phyloP scores from a whole-genome alignment of 2,113 vertebrate species.

The Gopherus evgoodei region DNA sequence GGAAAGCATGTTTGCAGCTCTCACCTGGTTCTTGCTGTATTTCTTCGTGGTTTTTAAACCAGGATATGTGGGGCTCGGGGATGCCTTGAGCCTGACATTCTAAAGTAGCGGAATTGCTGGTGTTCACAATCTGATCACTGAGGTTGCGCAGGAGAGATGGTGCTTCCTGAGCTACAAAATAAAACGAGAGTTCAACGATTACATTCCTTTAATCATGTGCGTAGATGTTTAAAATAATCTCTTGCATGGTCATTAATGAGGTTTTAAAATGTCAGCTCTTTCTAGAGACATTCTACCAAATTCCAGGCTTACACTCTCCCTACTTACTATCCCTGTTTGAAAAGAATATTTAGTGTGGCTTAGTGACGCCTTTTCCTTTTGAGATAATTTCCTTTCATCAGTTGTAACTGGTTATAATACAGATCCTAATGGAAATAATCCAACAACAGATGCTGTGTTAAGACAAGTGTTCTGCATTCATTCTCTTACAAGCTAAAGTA shows the following conservation, averaged over 20 bases:
- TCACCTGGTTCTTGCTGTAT: conserved; percentile 91
- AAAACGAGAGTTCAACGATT: conserved; percentile 68
- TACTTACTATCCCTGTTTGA: background rate
- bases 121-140: conserved; percentile 84
- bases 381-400: background rate
- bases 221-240: background rate
- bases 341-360: background rate
- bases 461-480: background rate
- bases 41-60: conserved; percentile 91
- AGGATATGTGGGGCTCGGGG: conserved; percentile 88
- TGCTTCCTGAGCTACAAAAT: conserved; percentile 86
- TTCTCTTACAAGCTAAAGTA: background rate
- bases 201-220: background rate
- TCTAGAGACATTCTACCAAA: background rate
- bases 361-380: background rate
- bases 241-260: background rate
- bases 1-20: conserved; percentile 41
- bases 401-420: background rate
- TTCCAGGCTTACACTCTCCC: background rate
- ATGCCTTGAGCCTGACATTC: conserved; percentile 85
- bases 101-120: conserved; percentile 88
- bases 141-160: conserved; percentile 87
- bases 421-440: background rate
- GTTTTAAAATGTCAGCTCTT: background rate
- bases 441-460: background rate